Base-by-base conservation (phyloP, 2,797 vertebrate genomes). In the Sus cebifrons region DNA sequence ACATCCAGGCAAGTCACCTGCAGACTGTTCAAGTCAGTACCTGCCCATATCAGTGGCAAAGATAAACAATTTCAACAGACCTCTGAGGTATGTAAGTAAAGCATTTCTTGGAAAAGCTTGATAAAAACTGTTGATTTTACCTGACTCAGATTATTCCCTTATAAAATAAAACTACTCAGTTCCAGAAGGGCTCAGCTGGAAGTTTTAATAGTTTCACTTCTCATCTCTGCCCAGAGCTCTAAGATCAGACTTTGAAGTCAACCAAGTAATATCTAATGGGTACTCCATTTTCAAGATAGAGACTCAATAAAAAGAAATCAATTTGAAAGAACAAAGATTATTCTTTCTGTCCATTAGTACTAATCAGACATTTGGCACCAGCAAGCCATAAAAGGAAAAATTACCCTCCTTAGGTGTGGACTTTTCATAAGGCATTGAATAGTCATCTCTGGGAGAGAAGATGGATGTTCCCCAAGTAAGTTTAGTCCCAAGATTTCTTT, bases 171-270 rank as follows among this genome's bases (percentile, higher is more conserved):
- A 89, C 54, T 49, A 21, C 89, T 74, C 54, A 15, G 1, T 87
- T 75, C 23, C 58, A 91, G 70, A 91, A 71, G 67, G 3, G 3
- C 20, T 68, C 27, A 75, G 15, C 23, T 73, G 20, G 29, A 83
- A 52, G 5, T 54, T 1, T 54, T 67, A 67, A 49, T 62, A 60
- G 13, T 79, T 74, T 62, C 56, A 27, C 16, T 82, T 84, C 91
- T 25, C n/a, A 81, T 32, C 36, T 62, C 65, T 93, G 75, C 56
- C 68, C 54, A 77, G 58, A 96, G 52, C 70, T 40, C 85, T 60
- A 73, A 92, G 29, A 91, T 91, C 83, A 96, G 52, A 94, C 44
- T 49, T 74, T 60, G 85, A 92, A 96, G 90, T 71, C 81, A 92
- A 27, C 20, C 11, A 14, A 87, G 77, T 81, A 36, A 54, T 87